Evolutionary conservation across 2,888 invertebrate species (phyloP).

Genomic region (Stratiomys singularior): DNA sequence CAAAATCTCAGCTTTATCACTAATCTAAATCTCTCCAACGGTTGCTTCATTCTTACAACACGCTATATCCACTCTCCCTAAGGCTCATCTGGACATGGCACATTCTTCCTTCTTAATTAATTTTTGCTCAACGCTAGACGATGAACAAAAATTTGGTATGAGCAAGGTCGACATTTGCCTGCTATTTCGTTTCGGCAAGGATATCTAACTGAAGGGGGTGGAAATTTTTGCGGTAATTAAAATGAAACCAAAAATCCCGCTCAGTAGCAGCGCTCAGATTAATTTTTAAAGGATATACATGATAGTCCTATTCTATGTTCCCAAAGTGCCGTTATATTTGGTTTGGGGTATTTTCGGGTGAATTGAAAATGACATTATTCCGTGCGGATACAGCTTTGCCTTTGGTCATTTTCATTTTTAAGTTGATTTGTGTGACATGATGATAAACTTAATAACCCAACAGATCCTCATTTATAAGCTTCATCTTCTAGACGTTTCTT

Average conservation of each 20-base stretch:
- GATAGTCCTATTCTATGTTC: background rate
- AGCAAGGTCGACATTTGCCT: background rate
- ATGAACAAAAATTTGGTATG: background rate
- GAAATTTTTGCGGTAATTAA: slow-evolving; percentile 31
- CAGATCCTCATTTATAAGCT: too few relatives aligned
- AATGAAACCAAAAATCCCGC: slow-evolving; percentile 39
- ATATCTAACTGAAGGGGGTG: background rate
- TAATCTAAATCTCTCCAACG: background rate
- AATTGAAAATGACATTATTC: background rate
- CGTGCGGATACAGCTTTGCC: background rate
- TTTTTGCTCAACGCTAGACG: slow-evolving; percentile 17
- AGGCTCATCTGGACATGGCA: slow-evolving; percentile 11
- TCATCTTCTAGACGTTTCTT: too few relatives aligned
- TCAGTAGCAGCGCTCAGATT: slow-evolving; percentile 21
- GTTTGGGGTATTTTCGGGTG: background rate
- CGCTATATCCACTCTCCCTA: too few relatives aligned
- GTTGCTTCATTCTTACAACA: background rate
- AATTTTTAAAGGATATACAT: slow-evolving; percentile 23
- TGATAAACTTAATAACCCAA: slow-evolving; percentile 28
- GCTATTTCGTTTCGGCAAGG: too few relatives aligned
- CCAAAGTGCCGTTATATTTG: too few relatives aligned
- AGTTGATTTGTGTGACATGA: slow-evolving; percentile 41
- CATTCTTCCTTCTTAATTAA: slow-evolving; percentile 35
- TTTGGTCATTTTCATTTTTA: slow-evolving; percentile 22
- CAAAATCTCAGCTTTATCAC: background rate